Percentiles rank a stretch among this genome's conserved stretches.
These are phyloP conservation scores for Scomberomorus guttatus DNA, from an alignment of 2,797 vertebrate species.

Conservation along the genomic window DNA sequence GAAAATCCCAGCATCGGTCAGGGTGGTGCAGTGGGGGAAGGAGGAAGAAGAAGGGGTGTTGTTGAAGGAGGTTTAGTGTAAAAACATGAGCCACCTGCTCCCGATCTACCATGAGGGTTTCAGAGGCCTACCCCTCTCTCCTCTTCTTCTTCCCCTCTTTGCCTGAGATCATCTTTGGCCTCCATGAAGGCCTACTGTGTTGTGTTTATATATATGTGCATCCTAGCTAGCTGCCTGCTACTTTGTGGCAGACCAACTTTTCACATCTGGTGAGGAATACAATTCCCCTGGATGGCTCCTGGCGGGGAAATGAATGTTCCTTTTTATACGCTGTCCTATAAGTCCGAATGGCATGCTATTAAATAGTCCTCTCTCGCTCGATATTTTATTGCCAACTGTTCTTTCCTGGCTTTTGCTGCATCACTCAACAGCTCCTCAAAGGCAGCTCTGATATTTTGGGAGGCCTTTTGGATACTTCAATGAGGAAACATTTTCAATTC, in stretches of 20 bases:
- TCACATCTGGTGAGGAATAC: slow-evolving; percentile 71
- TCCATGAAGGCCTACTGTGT: slow-evolving; percentile 19
- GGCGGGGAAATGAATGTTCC: slow-evolving; percentile 50
- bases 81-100: slow-evolving; percentile 72
- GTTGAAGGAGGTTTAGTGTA: slow-evolving; percentile 42
- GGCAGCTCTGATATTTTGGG: slow-evolving; percentile 29
- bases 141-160: slow-evolving; percentile 32
- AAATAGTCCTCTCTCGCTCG: slow-evolving; percentile 31
- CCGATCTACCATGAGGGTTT: slow-evolving; percentile 37
- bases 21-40: neutral
- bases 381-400: slow-evolving; percentile 52
- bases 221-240: slow-evolving; percentile 28
- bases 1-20: slow-evolving; percentile 4
- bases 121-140: slow-evolving; percentile 1
- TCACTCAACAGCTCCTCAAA: slow-evolving; percentile 39
- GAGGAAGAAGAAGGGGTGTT: slow-evolving; percentile 8
- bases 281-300: slow-evolving; percentile 56
- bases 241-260: slow-evolving; percentile 41
- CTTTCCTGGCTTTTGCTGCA: slow-evolving; percentile 32
- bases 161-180: slow-evolving; percentile 63
- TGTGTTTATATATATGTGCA: neutral
- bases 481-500: slow-evolving; percentile 10
- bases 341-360: slow-evolving; percentile 55
- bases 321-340: slow-evolving; percentile 50
- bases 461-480: slow-evolving; percentile 12